phyloP scores from a whole-genome alignment of 1,140 invertebrate species.

The Bombyx mandarina region DNA sequence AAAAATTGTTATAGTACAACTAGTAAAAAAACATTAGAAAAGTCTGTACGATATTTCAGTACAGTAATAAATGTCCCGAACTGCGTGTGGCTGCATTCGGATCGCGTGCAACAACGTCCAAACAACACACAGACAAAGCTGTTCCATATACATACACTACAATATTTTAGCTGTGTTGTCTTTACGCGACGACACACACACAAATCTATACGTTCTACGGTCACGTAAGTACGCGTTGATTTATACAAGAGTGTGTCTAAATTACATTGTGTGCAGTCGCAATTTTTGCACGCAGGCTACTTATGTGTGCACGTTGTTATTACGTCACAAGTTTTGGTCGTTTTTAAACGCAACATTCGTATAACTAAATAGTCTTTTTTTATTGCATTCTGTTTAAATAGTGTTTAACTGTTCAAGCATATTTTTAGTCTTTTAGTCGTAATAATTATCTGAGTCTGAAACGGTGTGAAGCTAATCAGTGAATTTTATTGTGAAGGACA shows the following conservation, averaged over 20 bases:
- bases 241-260: no score
- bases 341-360: background rate
- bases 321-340: slow-evolving; percentile 9
- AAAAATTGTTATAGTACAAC: no score
- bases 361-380: background rate
- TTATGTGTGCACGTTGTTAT: slow-evolving; percentile 2
- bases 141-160: slow-evolving; percentile 8
- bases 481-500: no score
- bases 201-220: no score
- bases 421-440: no score
- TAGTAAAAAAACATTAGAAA: no score
- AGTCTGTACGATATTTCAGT: no score
- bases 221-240: background rate
- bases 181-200: no score
- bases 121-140: slow-evolving; percentile 22
- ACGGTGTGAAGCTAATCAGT: no score
- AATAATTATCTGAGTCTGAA: no score
- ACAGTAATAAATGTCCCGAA: slow-evolving; percentile 34
- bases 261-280: slow-evolving; percentile 6
- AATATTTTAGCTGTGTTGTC: slow-evolving; percentile 7
- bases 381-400: background rate
- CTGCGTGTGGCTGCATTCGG: slow-evolving; percentile 32
- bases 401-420: background rate
- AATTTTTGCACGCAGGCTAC: background rate
- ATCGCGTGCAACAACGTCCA: slow-evolving; percentile 36